A percentile compares a stretch with the other conserved stretches of the same genome.
These are phyloP conservation scores for Lymantria monacha DNA, from an alignment of 2,888 invertebrate species.

Conservation along the genomic window DNA sequence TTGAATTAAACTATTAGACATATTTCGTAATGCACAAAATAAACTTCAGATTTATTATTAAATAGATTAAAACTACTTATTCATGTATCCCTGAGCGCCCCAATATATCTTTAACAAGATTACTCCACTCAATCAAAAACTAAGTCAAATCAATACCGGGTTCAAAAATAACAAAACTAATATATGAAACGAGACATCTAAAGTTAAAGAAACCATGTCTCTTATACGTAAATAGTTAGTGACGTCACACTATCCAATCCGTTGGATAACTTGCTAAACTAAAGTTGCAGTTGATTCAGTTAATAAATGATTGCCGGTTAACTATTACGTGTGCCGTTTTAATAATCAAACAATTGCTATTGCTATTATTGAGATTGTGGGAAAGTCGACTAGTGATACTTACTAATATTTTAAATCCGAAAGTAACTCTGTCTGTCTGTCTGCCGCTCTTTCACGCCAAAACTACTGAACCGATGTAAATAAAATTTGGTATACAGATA, in stretches of 20 bases:
- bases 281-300: constrained; percentile 66
- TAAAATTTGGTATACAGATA: no score
- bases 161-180: constrained; percentile 11
- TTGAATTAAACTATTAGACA: no score
- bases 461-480: no score
- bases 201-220: constrained; percentile 35
- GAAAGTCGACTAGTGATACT: background rate
- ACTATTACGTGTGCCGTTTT: constrained; percentile 49
- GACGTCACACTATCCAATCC: constrained; percentile 68
- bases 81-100: background rate
- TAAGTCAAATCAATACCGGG: constrained; percentile 6
- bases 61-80: no score
- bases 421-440: no score
- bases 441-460: no score
- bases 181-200: constrained; percentile 18
- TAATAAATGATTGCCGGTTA: constrained; percentile 61
- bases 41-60: no score
- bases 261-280: constrained; percentile 54
- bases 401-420: no score
- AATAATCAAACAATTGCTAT: constrained; percentile 19
- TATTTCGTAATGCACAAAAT: no score
- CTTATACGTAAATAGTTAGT: constrained; percentile 59
- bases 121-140: background rate
- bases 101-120: background rate
- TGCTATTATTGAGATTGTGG: constrained; percentile 5